These are phyloP conservation scores for Amorpha juglandis DNA, from an alignment of 2,888 invertebrate species.

Conservation along the genomic window DNA sequence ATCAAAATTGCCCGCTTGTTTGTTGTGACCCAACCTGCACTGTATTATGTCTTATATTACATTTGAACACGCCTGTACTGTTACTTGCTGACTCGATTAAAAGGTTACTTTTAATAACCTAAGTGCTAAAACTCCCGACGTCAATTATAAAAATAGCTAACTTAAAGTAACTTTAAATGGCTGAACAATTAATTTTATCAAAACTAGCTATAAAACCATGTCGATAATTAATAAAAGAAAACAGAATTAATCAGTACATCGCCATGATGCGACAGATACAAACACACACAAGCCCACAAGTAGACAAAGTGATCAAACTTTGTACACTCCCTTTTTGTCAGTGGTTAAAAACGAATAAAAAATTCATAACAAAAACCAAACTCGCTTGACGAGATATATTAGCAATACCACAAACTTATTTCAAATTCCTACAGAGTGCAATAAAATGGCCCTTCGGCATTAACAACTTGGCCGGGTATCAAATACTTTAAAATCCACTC, in stretches of 20 bases:
- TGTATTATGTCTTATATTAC: conserved; percentile 48
- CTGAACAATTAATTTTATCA: no score
- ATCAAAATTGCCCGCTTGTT: conserved; percentile 68
- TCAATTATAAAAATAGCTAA: no score
- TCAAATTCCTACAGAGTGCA: conserved; percentile 25
- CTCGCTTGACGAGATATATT: neutral
- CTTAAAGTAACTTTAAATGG: no score
- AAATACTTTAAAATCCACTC: conserved; percentile 60
- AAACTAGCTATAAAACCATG: no score
- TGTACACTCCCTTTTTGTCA: no score
- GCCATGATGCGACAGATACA: no score
- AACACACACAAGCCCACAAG: no score
- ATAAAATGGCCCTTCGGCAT: conserved; percentile 34
- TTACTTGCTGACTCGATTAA: neutral
- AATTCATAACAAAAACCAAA: neutral
- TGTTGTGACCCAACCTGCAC: conserved; percentile 41
- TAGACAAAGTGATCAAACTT: no score
- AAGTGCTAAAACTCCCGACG: no score
- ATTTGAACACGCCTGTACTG: neutral
- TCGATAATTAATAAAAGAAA: no score
- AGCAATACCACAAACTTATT: conserved; percentile 2
- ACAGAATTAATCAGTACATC: no score
- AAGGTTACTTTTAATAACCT: no score
- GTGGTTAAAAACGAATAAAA: neutral
- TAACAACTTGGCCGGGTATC: conserved; percentile 18